Conservation (phyloP, 2,888 invertebrate species). For the Strigamia crassipes region DNA sequence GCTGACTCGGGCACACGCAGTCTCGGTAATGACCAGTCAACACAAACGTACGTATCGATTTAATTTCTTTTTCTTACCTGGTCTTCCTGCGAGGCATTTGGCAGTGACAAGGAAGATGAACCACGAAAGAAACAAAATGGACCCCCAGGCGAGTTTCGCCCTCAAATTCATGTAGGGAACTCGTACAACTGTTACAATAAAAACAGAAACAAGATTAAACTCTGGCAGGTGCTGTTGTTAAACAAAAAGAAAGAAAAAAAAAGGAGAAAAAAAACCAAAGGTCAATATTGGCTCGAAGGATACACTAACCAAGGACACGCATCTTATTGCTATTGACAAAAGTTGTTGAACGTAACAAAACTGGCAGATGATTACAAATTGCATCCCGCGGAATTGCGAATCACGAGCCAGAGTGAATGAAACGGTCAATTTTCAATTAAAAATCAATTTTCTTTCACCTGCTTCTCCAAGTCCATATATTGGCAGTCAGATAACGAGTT, state of each 20-base stretch:
- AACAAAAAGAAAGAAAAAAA: background rate
- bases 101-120: background rate
- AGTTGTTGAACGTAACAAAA: background rate
- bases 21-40: background rate
- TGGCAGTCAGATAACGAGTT: conserved; percentile 14
- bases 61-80: conserved; percentile 5
- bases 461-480: conserved; percentile 28
- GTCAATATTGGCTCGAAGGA: conserved; percentile 26
- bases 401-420: background rate
- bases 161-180: conserved; percentile 36
- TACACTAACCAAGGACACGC: background rate
- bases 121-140: background rate
- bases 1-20: background rate
- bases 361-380: background rate
- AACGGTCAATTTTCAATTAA: background rate
- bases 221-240: conserved; percentile 6
- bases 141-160: conserved; percentile 26
- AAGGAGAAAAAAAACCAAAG: background rate
- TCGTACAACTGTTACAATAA: conserved; percentile 17
- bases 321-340: background rate
- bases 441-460: background rate
- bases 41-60: conserved; percentile 3
- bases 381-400: background rate
- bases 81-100: conserved; percentile 25
- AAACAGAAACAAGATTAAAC: background rate